Percentiles rank a stretch among this genome's conserved stretches.
Conservation (phyloP, 2,113 vertebrate species). For the Psophia crepitans region DNA sequence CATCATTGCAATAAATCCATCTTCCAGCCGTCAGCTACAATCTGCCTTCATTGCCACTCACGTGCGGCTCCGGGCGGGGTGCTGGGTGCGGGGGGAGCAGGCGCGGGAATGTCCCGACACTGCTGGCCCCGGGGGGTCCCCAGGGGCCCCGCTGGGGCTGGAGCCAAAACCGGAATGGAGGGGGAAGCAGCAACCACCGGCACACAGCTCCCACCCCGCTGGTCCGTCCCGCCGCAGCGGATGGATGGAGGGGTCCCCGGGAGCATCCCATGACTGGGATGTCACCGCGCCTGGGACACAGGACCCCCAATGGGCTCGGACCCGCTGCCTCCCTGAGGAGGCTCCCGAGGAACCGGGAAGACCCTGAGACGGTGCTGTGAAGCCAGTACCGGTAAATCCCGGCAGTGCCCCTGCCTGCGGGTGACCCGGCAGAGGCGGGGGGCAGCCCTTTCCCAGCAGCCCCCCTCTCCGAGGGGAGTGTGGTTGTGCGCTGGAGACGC, state of each 20-base stretch:
- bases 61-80: not conserved
- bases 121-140: too few relatives aligned
- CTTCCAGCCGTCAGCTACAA: conserved; percentile 35
- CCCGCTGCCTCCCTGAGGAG: not conserved
- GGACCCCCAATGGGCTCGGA: fast-evolving
- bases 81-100: not conserved
- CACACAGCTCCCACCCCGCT: not conserved
- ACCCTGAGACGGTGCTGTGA: not conserved
- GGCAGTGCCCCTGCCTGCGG: not conserved
- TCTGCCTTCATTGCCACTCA: not conserved
- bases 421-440: not conserved
- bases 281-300: fast-evolving
- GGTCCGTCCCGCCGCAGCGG: fast-evolving
- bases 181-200: not conserved
- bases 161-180: not conserved
- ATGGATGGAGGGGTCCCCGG: not conserved
- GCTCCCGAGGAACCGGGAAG: not conserved
- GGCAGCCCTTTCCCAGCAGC: conserved; percentile 46
- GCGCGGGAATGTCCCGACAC: not conserved
- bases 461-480: not conserved
- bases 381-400: conserved; percentile 9
- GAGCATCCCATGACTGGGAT: fast-evolving
- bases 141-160: not conserved
- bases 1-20: conserved; percentile 62
- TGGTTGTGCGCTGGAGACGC: conserved; percentile 31